Evolutionary conservation across 2,113 vertebrate genomes (phyloP), one percentile per base, ranked within the genome.

Genomic region (Nematolebias whitei): DNA sequence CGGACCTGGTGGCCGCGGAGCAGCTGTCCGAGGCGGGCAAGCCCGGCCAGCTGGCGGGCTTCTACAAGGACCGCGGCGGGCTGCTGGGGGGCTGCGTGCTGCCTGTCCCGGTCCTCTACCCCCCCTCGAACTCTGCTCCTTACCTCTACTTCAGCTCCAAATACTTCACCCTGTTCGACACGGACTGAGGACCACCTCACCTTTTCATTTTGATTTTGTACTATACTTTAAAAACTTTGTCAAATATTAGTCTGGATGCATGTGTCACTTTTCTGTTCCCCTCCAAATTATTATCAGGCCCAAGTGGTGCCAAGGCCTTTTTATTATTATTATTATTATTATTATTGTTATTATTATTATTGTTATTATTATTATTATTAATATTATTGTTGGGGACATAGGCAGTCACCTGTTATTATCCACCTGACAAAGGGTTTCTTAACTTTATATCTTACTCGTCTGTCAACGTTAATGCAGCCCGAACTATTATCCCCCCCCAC

Each of bases 131-230:
- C 76, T 68, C 88, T 41, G 62, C 93, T 78, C 93, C 93, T 75
- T 95, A 93, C 74, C 80, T 95, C 63, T 94, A 92, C 65, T 90
- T 95, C 68, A 92, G 87, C 38, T 82, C 83, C 74, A 95, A 94
- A 67, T 94, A 91, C 43, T 92, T 92, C 62, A 93, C 92, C 85
- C 82, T 94, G 68, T 73, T 95, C 24, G 93, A 94, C 1, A 90
- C 91, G 72, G 93, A 94, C 35, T 83, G 92, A 90, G 86, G 88
- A 75, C 35, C 15, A 43, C 8, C 41, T 14, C 39, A 12, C 39
- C 13, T 3, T 44, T 53, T 32, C n/a, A 14, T 18, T 47, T n/a
- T 35, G 18, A 10, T 52, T 18, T 32, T 48, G 52, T 23, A 19
- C n/a, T 43, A 13, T 49, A 32, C 10, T 44, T 76, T 22, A 69